Conservation (phyloP, 2,888 invertebrate genomes). For the Eueremaeus valkanovi region DNA sequence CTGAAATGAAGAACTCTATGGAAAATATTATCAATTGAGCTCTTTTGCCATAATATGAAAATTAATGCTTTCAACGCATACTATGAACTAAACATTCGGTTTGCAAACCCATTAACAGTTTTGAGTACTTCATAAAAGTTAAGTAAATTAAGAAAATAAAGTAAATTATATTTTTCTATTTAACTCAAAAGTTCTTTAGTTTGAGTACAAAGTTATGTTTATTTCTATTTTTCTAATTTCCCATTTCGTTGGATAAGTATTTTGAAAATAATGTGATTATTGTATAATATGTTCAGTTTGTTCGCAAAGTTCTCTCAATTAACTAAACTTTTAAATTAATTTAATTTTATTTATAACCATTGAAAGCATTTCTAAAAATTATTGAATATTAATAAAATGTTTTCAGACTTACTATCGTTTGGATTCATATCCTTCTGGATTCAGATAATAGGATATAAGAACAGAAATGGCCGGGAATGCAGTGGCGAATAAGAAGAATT, state of each 20-base stretch:
- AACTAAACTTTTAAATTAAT: not conserved
- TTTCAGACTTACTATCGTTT: conserved; percentile 58
- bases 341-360: not conserved
- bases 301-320: not conserved
- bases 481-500: conserved; percentile 46
- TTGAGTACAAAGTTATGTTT: not conserved
- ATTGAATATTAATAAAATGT: not conserved
- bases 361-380: not conserved
- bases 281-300: not conserved
- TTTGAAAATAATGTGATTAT: conserved; percentile 3
- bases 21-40: no score
- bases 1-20: no score
- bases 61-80: no score
- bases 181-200: not conserved
- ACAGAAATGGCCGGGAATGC: conserved; percentile 45
- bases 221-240: not conserved
- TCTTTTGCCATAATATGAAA: no score
- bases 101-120: not conserved
- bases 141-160: not conserved
- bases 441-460: conserved; percentile 62
- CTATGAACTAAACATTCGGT: not conserved
- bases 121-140: not conserved
- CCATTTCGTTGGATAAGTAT: no score
- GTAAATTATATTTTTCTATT: not conserved
- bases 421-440: conserved; percentile 67